phyloP scores from a whole-genome alignment of 2,113 vertebrate genomes.

The Talpa occidentalis region DNA sequence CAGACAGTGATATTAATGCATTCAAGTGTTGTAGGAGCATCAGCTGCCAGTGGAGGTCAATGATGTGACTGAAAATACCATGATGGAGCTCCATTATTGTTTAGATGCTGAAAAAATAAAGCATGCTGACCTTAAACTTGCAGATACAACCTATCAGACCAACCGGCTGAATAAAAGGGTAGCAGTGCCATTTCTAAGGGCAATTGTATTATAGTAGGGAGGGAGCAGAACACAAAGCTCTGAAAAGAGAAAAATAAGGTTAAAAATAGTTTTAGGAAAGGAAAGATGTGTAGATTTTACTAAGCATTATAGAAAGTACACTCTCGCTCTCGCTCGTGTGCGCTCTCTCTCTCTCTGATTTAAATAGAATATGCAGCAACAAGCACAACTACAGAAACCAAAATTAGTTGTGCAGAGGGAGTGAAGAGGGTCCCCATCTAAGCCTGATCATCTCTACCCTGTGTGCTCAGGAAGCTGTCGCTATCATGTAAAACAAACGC shows the following conservation, averaged over 20 bases:
- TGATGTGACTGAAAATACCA: slow-evolving; percentile 51
- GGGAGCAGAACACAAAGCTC: neutral
- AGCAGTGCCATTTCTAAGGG: neutral
- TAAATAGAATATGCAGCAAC: neutral
- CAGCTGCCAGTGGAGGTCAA: neutral
- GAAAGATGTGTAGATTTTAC: neutral
- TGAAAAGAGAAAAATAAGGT: neutral
- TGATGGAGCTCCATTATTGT: neutral
- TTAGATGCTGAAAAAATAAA: slow-evolving; percentile 43
- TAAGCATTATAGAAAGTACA: slow-evolving; percentile 30
- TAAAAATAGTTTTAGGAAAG: neutral
- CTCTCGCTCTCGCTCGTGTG: neutral
- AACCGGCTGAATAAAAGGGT: neutral
- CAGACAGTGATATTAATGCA: slow-evolving; percentile 62
- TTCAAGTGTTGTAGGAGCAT: slow-evolving; percentile 2
- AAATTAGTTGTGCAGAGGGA: neutral
- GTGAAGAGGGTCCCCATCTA: neutral
- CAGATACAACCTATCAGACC: slow-evolving; percentile 41
- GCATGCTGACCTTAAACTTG: slow-evolving; percentile 34
- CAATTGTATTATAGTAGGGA: neutral
- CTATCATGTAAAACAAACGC: neutral
- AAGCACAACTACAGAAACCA: neutral
- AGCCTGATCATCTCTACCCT: neutral
- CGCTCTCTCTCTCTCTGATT: neutral
- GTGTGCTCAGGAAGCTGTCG: neutral